Evolutionary conservation across 2,888 invertebrate genomes (phyloP).

Genomic region (Folsomia manolachei): DNA sequence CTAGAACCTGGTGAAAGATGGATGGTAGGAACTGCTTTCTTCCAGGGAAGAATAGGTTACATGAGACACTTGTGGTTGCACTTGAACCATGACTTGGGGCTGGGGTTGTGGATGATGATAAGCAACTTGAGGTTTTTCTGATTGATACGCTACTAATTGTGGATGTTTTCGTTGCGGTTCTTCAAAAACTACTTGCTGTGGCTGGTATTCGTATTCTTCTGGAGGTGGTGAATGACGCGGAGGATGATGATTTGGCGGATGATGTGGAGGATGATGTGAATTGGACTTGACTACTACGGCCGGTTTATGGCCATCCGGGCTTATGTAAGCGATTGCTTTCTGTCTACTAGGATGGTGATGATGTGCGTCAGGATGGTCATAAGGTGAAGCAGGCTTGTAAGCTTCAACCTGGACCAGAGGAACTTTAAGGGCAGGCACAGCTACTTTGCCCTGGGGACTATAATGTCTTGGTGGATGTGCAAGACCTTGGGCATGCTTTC

Average conservation of each 20-base stretch:
- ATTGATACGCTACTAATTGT: background rate
- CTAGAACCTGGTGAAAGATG: background rate
- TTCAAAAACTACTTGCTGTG: background rate
- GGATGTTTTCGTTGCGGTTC: background rate
- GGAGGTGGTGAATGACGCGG: slow-evolving; percentile 8
- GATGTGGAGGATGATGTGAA: slow-evolving; percentile 3
- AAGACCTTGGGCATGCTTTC: background rate
- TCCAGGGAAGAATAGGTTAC: background rate
- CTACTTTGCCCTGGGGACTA: slow-evolving; percentile 4
- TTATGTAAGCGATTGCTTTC: background rate
- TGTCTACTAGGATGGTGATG: background rate
- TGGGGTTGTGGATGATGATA: background rate
- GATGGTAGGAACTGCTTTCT: background rate
- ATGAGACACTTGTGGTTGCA: background rate
- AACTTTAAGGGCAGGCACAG: slow-evolving; percentile 10
- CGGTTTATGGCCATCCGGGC: slow-evolving; percentile 13
- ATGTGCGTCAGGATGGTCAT: background rate
- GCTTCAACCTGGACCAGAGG: slow-evolving; percentile 16
- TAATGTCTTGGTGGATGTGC: slow-evolving; percentile 9
- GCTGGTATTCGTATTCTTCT: background rate
- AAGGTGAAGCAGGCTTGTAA: slow-evolving; percentile 6
- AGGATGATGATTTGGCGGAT: background rate
- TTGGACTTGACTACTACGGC: slow-evolving; percentile 13
- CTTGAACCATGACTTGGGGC: slow-evolving; percentile 12
- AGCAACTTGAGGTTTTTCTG: background rate